Evolutionary conservation across 2,113 vertebrate genomes (phyloP).

Genomic region (Aptenodytes forsteri): DNA sequence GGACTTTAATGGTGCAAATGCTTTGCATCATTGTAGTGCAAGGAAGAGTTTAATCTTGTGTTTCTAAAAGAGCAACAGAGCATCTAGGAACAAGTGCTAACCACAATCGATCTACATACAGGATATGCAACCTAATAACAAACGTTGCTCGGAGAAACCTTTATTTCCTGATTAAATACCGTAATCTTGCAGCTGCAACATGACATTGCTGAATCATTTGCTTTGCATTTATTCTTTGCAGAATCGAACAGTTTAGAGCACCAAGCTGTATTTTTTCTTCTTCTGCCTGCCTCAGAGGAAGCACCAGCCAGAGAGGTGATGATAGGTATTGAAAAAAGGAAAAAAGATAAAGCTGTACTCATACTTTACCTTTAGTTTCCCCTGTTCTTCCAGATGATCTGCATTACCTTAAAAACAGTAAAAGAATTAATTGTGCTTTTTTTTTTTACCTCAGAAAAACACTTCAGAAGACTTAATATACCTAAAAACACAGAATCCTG

Average conservation of each 20-base stretch:
- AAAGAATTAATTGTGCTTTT: background rate
- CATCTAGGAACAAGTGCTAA: constrained; percentile 6
- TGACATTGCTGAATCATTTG: background rate
- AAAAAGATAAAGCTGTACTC: background rate
- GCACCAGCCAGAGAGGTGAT: background rate
- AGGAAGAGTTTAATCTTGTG: background rate
- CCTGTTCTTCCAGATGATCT: background rate
- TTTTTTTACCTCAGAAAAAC: background rate
- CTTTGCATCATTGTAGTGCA: background rate
- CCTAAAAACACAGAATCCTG: background rate
- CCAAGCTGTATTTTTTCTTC: background rate
- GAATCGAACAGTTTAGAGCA: background rate
- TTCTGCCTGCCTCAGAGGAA: background rate
- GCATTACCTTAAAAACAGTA: constrained; percentile 49
- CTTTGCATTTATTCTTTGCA: background rate
- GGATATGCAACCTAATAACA: constrained; percentile 6
- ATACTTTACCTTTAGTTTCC: constrained; percentile 49
- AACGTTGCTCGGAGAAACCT: background rate
- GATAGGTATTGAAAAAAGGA: background rate
- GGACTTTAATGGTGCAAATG: accelerated
- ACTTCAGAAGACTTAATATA: background rate
- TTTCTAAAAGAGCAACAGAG: background rate
- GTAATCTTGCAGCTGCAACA: background rate
- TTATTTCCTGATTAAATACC: background rate
- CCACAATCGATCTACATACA: background rate